These are phyloP conservation scores for Serilophus lunatus DNA, from an alignment of 2,113 vertebrate species.

Conservation along the genomic window DNA sequence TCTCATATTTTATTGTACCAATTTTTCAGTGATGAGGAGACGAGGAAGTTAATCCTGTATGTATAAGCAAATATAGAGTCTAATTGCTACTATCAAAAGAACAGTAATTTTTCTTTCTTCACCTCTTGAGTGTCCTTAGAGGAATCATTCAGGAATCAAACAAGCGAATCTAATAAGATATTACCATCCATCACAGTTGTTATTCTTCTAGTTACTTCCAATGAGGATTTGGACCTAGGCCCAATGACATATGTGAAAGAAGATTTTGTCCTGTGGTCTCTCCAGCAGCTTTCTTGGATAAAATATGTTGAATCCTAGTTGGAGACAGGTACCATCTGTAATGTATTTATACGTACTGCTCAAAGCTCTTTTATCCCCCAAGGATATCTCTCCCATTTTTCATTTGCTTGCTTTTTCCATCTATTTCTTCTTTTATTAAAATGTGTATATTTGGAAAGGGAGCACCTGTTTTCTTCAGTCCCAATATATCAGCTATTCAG, in stretches of 20 bases:
- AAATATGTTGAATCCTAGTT: conserved; percentile 8
- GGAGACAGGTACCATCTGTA: conserved; percentile 57
- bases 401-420: not conserved
- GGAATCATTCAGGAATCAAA: conserved; percentile 43
- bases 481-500: not conserved
- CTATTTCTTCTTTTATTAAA: conserved; percentile 17
- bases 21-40: not conserved
- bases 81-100: conserved; percentile 18
- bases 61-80: not conserved
- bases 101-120: conserved; percentile 31
- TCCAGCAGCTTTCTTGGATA: conserved; percentile 20
- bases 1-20: not conserved
- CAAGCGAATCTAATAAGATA: conserved; percentile 50
- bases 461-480: not conserved
- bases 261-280: conserved; percentile 28
- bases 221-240: conserved; percentile 13
- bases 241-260: conserved; percentile 33
- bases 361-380: conserved; percentile 20
- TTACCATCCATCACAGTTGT: conserved; percentile 43
- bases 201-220: conserved; percentile 50
- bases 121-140: conserved; percentile 33
- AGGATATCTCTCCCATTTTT: conserved; percentile 2
- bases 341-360: conserved; percentile 12
- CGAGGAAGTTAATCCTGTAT: not conserved
- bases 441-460: not conserved